These are phyloP conservation scores for Drosophila emarginata DNA, from an alignment of 2,888 invertebrate genomes.

Conservation along the genomic window DNA sequence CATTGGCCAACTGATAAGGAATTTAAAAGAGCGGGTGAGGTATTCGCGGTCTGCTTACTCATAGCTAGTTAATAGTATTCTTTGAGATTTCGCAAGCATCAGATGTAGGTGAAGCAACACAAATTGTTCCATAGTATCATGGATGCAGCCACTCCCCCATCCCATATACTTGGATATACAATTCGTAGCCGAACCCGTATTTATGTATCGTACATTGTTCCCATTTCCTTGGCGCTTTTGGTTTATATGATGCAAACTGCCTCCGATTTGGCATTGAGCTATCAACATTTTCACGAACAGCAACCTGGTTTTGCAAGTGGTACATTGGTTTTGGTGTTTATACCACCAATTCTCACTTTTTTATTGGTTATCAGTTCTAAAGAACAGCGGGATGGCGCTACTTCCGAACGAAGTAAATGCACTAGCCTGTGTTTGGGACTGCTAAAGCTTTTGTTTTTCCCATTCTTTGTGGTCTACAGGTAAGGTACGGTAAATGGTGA, in stretches of 20 bases:
- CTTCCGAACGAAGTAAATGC: slow-evolving; percentile 78
- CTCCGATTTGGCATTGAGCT: slow-evolving; percentile 86
- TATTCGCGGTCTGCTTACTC: slow-evolving; percentile 51
- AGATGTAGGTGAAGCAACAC: slow-evolving; percentile 31
- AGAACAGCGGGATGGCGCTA: slow-evolving; percentile 83
- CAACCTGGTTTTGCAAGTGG: slow-evolving; percentile 84
- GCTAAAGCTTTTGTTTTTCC: slow-evolving; percentile 73
- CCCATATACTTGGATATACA: slow-evolving; percentile 78
- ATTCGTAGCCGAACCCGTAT: slow-evolving; percentile 81
- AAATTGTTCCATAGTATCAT: slow-evolving; percentile 4
- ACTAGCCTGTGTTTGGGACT: slow-evolving; percentile 63
- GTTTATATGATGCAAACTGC: slow-evolving; percentile 87
- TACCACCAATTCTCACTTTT: slow-evolving; percentile 85
- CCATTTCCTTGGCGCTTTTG: slow-evolving; percentile 84
- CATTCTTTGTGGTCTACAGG: slow-evolving; percentile 85
- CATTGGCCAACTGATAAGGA: slow-evolving; percentile 49
- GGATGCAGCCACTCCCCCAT: slow-evolving; percentile 75
- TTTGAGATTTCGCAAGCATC: slow-evolving; percentile 52
- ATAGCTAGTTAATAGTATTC: slow-evolving; percentile 49
- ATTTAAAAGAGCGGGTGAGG: slow-evolving; percentile 21
- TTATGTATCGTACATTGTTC: slow-evolving; percentile 83
- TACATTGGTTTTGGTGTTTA: slow-evolving; percentile 83
- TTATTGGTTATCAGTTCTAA: slow-evolving; percentile 85
- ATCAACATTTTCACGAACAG: slow-evolving; percentile 85
- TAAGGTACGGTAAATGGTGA: slow-evolving; percentile 43